These are phyloP conservation scores for Micromys minutus DNA, from an alignment of 2,113 vertebrate species.

Conservation along the genomic window DNA sequence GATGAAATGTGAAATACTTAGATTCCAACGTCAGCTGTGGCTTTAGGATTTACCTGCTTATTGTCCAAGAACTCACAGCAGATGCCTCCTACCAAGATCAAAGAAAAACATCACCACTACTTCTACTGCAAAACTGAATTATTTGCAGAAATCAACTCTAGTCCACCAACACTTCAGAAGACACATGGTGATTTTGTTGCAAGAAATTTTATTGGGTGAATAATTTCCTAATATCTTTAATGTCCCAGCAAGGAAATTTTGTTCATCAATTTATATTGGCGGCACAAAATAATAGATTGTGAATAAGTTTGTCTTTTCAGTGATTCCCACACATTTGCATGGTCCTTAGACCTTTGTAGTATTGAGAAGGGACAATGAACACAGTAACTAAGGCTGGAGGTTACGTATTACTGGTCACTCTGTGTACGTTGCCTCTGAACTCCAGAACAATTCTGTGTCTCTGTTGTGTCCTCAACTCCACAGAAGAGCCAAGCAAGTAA, in stretches of 20 bases:
- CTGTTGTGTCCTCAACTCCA: background rate
- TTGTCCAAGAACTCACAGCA: constrained; percentile 55
- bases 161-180: background rate
- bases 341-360: background rate
- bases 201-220: background rate
- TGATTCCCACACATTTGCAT: background rate
- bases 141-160: constrained; percentile 42
- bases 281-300: background rate
- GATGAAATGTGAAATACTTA: constrained; percentile 70
- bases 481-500: background rate
- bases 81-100: constrained; percentile 66
- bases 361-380: background rate
- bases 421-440: background rate
- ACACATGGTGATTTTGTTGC: background rate
- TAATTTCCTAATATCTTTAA: constrained; percentile 30
- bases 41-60: constrained; percentile 62
- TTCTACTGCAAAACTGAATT: constrained; percentile 47
- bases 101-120: constrained; percentile 6
- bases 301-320: background rate
- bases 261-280: background rate
- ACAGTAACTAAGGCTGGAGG: background rate
- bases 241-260: constrained; percentile 31
- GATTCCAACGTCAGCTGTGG: constrained; percentile 54
- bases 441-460: background rate
- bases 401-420: background rate